Evolutionary conservation across 2,797 vertebrate species (phyloP).

Genomic region (Eulemur rubriventer): DNA sequence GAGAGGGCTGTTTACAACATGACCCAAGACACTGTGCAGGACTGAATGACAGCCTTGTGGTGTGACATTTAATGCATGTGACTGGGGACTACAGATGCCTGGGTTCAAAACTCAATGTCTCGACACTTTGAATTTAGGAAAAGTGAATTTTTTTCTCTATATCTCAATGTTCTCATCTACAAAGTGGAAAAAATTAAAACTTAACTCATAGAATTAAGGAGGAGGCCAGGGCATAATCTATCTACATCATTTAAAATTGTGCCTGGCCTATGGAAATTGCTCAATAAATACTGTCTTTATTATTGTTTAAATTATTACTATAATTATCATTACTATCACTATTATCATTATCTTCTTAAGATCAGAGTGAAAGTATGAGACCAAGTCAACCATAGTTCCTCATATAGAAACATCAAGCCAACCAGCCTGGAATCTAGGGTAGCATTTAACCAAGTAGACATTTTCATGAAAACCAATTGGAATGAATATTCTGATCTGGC

Average conservation of each 20-base stretch:
- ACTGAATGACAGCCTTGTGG: not conserved
- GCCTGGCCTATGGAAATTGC: not conserved
- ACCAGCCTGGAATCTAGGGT: not conserved
- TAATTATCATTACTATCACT: not conserved
- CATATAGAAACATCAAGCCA: not conserved
- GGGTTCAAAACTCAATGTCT: not conserved
- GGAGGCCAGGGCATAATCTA: not conserved
- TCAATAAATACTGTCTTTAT: not conserved
- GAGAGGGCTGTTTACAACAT: not conserved
- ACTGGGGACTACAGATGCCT: not conserved
- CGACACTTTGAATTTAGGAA: not conserved
- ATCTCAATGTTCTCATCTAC: not conserved
- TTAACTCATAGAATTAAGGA: not conserved
- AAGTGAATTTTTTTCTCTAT: not conserved
- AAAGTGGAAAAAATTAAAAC: not conserved
- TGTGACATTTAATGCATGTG: not conserved
- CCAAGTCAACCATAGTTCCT: not conserved
- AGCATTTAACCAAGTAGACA: not conserved
- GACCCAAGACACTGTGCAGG: not conserved
- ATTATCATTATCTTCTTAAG: not conserved
- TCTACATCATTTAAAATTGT: not conserved
- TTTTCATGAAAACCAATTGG: not conserved
- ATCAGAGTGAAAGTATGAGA: not conserved
- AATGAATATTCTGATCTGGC: not conserved
- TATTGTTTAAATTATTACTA: not conserved